phyloP scores from a whole-genome alignment of 2,797 vertebrate genomes.

The Lepus townsendii region DNA sequence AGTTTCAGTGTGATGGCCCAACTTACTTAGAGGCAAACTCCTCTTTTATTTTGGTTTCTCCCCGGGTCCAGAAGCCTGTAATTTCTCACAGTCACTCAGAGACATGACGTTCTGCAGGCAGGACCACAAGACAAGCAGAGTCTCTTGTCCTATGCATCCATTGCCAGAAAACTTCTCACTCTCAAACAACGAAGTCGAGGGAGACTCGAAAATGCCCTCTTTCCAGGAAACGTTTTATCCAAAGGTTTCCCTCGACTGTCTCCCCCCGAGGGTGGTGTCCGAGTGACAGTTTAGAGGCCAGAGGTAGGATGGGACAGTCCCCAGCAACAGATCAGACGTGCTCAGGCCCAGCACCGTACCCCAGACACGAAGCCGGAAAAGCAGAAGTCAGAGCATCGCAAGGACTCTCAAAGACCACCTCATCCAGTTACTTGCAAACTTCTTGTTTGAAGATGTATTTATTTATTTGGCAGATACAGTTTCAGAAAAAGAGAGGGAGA shows the following conservation, averaged over 20 bases:
- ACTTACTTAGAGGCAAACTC: slow-evolving; percentile 52
- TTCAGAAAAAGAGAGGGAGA: no score
- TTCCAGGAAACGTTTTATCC: background rate
- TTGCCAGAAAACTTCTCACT: background rate
- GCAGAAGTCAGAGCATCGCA: background rate
- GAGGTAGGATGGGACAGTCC: background rate
- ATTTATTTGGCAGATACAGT: no score
- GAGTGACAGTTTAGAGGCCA: background rate
- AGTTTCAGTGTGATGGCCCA: background rate
- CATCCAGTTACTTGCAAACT: slow-evolving; percentile 42
- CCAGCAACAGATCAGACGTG: no score
- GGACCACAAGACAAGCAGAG: background rate
- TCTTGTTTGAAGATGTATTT: background rate
- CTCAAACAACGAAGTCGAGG: background rate
- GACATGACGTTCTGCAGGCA: background rate
- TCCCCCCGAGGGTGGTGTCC: background rate
- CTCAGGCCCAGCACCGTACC: background rate
- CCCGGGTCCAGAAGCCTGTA: slow-evolving; percentile 14
- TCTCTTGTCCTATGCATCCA: background rate
- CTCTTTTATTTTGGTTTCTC: slow-evolving; percentile 57
- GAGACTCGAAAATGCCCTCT: background rate
- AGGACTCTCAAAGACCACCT: slow-evolving; percentile 20
- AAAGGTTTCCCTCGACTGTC: background rate
- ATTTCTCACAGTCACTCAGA: slow-evolving; percentile 16
- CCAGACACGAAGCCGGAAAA: slow-evolving; percentile 36